Base-by-base conservation (phyloP, 2,888 invertebrate genomes). In the Alsophila aescularia region DNA sequence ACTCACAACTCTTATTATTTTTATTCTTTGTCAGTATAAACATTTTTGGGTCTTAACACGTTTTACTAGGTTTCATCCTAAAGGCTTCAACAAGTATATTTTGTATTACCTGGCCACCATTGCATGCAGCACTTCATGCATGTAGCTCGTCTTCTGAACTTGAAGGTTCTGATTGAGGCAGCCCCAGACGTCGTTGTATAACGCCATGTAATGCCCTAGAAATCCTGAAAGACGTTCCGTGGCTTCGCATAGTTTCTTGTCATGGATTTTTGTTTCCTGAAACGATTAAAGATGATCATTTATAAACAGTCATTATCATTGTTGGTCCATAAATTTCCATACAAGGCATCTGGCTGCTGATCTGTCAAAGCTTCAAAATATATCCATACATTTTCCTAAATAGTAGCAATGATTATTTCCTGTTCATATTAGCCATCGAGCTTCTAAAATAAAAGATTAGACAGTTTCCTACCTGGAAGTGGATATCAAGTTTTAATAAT, bases 381-480 rank as follows among this genome's bases (percentile, higher is more conserved):
- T 7, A 4, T 18, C 2, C 3, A 18, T 4, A 7, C 24, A 5
- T 8, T 24, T 7, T 24, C 24, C 3, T 24, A 5, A 24, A 7
- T 24, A n/a, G n/a, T n/a, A n/a, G n/a, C n/a, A n/a, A n/a, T n/a
- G n/a, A n/a, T n/a, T n/a, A n/a, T n/a, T n/a, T n/a, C n/a, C n/a
- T n/a, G n/a, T n/a, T n/a, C n/a, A n/a, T n/a, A n/a, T n/a, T n/a
- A n/a, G n/a, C n/a, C n/a, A n/a, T n/a, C n/a, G n/a, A n/a, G n/a
- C n/a, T 18, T 18, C 24, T 7, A 24, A 24, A 24, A 24, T 29
- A 29, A n/a, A 1, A 29, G 1, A 10, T 29, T n/a, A 27, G 9
- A n/a, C n/a, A n/a, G n/a, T n/a, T n/a, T n/a, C n/a, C 9, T 70
- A 87, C 89, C 84, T 89, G 88, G 58, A 76, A 81, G 2, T 79